phyloP scores from a whole-genome alignment of 2,113 vertebrate species.

The Opisthocomus hoazin region DNA sequence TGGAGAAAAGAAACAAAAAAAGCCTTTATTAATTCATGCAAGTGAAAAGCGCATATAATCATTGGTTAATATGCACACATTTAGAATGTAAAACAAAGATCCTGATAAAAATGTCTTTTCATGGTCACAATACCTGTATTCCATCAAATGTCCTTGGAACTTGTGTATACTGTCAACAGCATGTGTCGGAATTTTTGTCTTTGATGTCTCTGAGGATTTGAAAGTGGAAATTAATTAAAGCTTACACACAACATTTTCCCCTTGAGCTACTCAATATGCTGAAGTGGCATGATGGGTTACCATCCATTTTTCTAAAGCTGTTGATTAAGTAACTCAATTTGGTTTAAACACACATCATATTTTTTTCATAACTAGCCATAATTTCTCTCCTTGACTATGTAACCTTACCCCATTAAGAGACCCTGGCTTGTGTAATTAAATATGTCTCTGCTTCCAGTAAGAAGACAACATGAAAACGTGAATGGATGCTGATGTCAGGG shows the following conservation, averaged over 20 bases:
- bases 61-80: not conserved
- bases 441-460: slow-evolving; percentile 13
- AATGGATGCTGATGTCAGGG: not conserved
- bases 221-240: slow-evolving; percentile 68
- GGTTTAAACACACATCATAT: slow-evolving; percentile 31
- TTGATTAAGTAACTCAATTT: slow-evolving; percentile 65
- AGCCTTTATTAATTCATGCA: not conserved
- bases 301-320: slow-evolving; percentile 40
- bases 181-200: not conserved
- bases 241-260: slow-evolving; percentile 34
- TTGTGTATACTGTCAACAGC: not conserved
- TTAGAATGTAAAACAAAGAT: not conserved
- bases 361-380: not conserved
- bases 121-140: not conserved
- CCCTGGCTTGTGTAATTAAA: slow-evolving; percentile 9
- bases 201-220: slow-evolving; percentile 42
- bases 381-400: slow-evolving; percentile 49
- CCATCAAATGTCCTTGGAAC: slow-evolving; percentile 46
- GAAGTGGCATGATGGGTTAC: slow-evolving; percentile 7
- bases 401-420: slow-evolving; percentile 17
- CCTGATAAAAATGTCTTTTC: not conserved
- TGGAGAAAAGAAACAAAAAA: not conserved
- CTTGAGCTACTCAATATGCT: slow-evolving; percentile 52
- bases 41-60: not conserved
- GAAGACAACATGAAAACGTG: not conserved